These are phyloP conservation scores for Enteromius fasciolatus DNA, from an alignment of 2,797 vertebrate species.

Conservation along the genomic window DNA sequence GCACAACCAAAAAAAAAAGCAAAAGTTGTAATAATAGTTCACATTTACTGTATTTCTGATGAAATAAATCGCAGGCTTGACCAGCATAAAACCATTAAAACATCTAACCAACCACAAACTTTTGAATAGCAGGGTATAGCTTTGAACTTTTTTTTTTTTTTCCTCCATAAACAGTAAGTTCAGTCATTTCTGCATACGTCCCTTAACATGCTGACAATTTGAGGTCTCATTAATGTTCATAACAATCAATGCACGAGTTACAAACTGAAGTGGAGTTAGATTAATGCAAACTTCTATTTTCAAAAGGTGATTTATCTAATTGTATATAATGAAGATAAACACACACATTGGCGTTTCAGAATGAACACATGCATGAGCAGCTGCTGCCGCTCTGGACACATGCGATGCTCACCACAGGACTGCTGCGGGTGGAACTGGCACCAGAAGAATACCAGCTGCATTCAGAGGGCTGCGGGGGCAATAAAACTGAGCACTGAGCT, in stretches of 20 bases:
- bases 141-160: neutral
- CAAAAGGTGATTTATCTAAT: neutral
- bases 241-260: neutral
- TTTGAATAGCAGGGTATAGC: neutral
- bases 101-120: neutral
- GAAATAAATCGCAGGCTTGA: neutral
- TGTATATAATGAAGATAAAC: constrained; percentile 7
- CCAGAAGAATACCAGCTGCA: constrained; percentile 90
- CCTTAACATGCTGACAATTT: neutral
- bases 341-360: constrained; percentile 16
- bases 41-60: neutral
- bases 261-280: neutral
- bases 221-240: neutral
- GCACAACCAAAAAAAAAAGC: neutral
- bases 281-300: neutral
- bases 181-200: neutral
- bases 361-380: constrained; percentile 17
- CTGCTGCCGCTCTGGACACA: constrained; percentile 19
- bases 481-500: constrained; percentile 56
- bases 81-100: neutral
- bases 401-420: constrained; percentile 87
- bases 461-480: constrained; percentile 87
- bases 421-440: constrained; percentile 88
- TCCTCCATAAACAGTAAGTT: neutral
- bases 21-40: neutral